Evolutionary conservation across 2,888 invertebrate species (phyloP).

Genomic region (Anthoptus insignis): DNA sequence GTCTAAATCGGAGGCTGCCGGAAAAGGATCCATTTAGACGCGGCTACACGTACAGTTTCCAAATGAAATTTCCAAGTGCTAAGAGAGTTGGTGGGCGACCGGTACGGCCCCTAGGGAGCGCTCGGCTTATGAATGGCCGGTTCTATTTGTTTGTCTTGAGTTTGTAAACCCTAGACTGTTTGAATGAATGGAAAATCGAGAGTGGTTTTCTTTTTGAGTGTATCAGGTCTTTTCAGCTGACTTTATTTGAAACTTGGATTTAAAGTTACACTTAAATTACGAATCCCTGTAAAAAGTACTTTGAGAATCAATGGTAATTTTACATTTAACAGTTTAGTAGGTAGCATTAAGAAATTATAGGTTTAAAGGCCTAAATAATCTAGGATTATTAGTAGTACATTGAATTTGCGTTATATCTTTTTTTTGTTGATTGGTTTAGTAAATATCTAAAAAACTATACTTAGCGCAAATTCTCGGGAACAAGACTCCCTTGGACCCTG

Average conservation of each 20-base stretch:
- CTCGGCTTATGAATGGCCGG: constrained; percentile 42
- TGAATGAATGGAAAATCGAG: constrained; percentile 31
- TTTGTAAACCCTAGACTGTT: constrained; percentile 22
- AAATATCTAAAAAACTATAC: too few relatives aligned
- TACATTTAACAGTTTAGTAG: too few relatives aligned
- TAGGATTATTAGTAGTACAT: too few relatives aligned
- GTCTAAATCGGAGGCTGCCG: constrained; percentile 64
- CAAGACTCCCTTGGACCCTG: background rate
- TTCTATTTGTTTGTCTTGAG: constrained; percentile 38
- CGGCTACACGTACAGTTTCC: constrained; percentile 76
- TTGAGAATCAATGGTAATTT: too few relatives aligned
- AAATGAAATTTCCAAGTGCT: constrained; percentile 81
- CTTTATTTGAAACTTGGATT: too few relatives aligned
- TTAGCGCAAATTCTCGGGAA: background rate
- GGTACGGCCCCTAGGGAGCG: constrained; percentile 57
- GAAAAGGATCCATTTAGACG: constrained; percentile 72
- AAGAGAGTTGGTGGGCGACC: constrained; percentile 56
- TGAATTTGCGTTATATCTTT: too few relatives aligned
- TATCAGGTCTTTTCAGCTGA: constrained; percentile 16
- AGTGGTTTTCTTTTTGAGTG: constrained; percentile 30
- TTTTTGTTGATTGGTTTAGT: too few relatives aligned
- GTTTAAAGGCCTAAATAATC: too few relatives aligned
- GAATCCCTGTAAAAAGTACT: too few relatives aligned
- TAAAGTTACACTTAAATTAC: too few relatives aligned
- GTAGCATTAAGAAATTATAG: too few relatives aligned